Evolutionary conservation across 1,140 invertebrate species (phyloP), one percentile per base, ranked within the genome.

Genomic region (Lineus longissimus): DNA sequence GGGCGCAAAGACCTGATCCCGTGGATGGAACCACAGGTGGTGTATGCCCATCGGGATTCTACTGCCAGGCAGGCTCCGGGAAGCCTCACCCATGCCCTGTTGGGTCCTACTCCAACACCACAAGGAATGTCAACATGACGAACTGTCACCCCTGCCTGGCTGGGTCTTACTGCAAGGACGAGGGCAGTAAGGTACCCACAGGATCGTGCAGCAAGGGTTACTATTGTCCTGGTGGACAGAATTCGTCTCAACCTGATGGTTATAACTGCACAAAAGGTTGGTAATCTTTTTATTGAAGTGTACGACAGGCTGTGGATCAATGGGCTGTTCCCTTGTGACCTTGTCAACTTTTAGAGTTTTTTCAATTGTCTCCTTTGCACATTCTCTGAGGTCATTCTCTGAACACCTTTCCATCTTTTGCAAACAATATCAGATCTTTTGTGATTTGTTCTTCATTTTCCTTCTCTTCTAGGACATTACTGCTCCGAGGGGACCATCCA

Each of bases 171-270:
- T 79, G 77, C 64, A 66, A 61, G 27, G 76, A 74, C 7, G 68
- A 63, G 62, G 74, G 71, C 23, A 76, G 73, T 55, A 45, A 45
- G 25, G 15, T 66, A 7, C 77, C 77, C 1, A 69, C 72, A 51
- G 77, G 76, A 22, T 67, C 55, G 4, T 79, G 77, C 64, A 58
- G 51, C 33, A 62, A 60, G 29, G 77, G 77, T 6, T 78, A 76
- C 59, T 78, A 77, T 59, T 79, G 77, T 40, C 76, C 77, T 0
- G 72, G 68, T 36, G 77, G 73, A 57, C 76, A 78, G 55, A 71
- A 71, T 56, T 54, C 54, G 7, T 45, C 70, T 11, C 63, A 45
- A 13, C 75, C 76, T 1, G 51, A 65, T 11, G 71, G 68, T 30
- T 72, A 70, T 36, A 76, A 74, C 67, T 79, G 77, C 63, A 72